These are phyloP conservation scores for Neogale vison DNA, from an alignment of 2,113 vertebrate species.

Conservation along the genomic window DNA sequence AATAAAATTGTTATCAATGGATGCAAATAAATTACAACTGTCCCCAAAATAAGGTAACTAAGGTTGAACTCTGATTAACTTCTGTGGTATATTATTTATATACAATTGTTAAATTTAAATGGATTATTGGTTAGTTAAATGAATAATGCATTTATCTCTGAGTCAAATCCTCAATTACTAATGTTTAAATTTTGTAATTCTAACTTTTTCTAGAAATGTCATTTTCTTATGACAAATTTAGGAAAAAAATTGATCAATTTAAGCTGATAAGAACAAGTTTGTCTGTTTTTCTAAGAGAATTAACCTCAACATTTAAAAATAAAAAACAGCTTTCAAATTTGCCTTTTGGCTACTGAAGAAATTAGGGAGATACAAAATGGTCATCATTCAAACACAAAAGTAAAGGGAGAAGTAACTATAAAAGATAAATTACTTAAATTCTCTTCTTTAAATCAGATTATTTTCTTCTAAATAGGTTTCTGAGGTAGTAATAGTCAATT, in stretches of 20 bases:
- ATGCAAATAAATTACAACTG: not conserved
- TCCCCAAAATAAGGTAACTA: not conserved
- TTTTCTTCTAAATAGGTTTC: not conserved
- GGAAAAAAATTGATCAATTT: not conserved
- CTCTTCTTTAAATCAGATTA: not conserved
- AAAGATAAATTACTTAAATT: constrained; percentile 1
- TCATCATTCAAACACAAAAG: not conserved
- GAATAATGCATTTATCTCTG: not conserved
- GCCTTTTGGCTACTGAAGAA: not conserved
- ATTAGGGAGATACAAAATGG: not conserved
- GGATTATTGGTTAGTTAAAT: not conserved
- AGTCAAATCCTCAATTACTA: not conserved
- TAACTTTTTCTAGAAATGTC: not conserved
- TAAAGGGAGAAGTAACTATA: not conserved
- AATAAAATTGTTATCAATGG: not conserved
- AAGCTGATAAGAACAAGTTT: not conserved
- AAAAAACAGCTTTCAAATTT: not conserved
- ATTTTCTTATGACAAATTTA: not conserved
- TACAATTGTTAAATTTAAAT: not conserved
- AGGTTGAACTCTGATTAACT: not conserved
- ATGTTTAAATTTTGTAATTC: not conserved
- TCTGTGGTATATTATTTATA: not conserved
- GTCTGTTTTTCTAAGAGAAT: not conserved
- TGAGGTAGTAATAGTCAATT: not conserved
- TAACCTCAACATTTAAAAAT: not conserved